These are phyloP conservation scores for Artibeus jamaicensis DNA, from an alignment of 2,797 vertebrate species.

Conservation along the genomic window DNA sequence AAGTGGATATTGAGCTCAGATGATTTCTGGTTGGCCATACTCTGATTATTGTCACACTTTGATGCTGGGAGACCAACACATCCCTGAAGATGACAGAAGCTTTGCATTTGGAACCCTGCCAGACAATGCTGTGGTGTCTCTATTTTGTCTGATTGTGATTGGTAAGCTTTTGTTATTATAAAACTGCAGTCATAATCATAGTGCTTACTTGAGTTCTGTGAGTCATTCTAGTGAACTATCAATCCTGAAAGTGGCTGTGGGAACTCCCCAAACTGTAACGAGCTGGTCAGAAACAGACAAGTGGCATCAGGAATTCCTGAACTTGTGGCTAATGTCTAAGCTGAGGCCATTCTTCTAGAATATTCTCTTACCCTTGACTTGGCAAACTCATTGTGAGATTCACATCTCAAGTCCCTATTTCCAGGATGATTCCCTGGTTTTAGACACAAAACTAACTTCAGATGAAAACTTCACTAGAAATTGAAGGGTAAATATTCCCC, in stretches of 20 bases:
- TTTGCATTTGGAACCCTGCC: not conserved
- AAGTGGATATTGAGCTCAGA: not conserved
- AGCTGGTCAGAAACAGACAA: not conserved
- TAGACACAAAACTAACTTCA: not conserved
- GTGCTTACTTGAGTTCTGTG: not conserved
- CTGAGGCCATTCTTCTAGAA: not conserved
- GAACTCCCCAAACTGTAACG: not conserved
- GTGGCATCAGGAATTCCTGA: not conserved
- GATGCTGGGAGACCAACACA: not conserved
- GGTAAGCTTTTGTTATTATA: not conserved
- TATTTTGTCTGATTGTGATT: not conserved
- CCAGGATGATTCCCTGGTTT: not conserved
- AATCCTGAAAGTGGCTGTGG: not conserved
- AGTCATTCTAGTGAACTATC: not conserved
- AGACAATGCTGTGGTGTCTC: not conserved
- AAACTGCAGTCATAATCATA: not conserved
- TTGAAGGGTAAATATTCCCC: not conserved
- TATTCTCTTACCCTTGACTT: not conserved
- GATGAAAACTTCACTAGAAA: not conserved
- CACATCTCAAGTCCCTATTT: not conserved
- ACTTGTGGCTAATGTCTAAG: not conserved
- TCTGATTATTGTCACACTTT: not conserved
- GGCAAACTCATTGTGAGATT: not conserved
- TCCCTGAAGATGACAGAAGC: not conserved
- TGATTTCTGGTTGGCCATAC: not conserved